Evolutionary conservation across 2,797 vertebrate genomes (phyloP).

Genomic region (Parotocinclus haroldoi): DNA sequence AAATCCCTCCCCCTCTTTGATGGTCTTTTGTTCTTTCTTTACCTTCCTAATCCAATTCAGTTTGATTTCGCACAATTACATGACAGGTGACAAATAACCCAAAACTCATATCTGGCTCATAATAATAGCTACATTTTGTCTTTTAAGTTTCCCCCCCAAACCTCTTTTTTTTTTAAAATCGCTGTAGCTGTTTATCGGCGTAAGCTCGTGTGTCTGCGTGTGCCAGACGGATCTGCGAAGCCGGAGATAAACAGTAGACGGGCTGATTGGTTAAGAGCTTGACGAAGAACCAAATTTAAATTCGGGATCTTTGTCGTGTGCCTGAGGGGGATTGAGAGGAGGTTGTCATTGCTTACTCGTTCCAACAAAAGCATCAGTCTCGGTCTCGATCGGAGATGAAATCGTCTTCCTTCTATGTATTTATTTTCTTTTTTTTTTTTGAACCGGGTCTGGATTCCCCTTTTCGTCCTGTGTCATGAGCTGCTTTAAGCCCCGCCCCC

Average conservation of each 20-base stretch:
- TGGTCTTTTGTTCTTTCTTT: neutral
- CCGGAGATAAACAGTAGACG: constrained; percentile 25
- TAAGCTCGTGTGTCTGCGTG: neutral
- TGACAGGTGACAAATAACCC: no score
- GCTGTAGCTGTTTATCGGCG: neutral
- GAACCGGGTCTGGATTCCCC: neutral
- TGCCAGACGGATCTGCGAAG: constrained; percentile 8
- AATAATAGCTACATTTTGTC: neutral
- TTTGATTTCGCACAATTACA: no score
- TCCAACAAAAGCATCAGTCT: constrained; percentile 21
- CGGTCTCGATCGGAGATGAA: no score
- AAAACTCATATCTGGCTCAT: no score
- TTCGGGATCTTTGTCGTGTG: constrained; percentile 25
- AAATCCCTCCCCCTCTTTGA: constrained; percentile 28
- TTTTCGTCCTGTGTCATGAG: neutral
- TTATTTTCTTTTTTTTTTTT: neutral
- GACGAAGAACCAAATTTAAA: constrained; percentile 22
- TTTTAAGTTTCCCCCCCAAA: neutral
- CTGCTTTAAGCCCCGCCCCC: no score
- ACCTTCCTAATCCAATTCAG: constrained; percentile 16
- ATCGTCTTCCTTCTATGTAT: neutral
- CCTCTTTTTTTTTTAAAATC: constrained; percentile 2
- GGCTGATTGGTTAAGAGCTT: constrained; percentile 34
- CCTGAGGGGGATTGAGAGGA: constrained; percentile 4
- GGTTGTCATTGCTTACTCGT: constrained; percentile 30